Evolutionary conservation across 1,140 invertebrate species (phyloP).

Genomic region (Drosophila mayri): DNA sequence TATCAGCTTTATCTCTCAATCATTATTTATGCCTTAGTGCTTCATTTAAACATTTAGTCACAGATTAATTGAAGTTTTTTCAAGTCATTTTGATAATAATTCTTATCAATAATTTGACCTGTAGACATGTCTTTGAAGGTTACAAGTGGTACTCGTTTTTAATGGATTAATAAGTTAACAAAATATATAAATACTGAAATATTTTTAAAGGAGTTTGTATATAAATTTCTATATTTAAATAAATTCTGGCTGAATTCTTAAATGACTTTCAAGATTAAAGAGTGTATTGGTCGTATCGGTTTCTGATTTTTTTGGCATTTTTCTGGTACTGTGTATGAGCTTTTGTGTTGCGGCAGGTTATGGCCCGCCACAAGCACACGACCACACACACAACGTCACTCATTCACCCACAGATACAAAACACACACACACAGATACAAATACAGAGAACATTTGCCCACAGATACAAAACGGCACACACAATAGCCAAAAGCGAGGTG

Average conservation of each 20-base stretch:
- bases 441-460: conserved; percentile 22
- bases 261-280: not conserved
- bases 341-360: conserved; percentile 77
- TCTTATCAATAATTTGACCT: conserved; percentile 14
- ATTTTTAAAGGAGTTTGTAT: not conserved
- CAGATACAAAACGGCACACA: conserved; percentile 37
- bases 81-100: conserved; percentile 26
- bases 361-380: conserved; percentile 57
- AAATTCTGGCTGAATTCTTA: not conserved
- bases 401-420: conserved; percentile 44
- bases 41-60: conserved; percentile 11
- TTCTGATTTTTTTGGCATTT: not conserved
- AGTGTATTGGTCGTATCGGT: conserved; percentile 31
- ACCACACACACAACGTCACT: conserved; percentile 33
- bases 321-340: conserved; percentile 30
- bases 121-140: not conserved
- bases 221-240: not conserved
- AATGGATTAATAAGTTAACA: too few species aligned
- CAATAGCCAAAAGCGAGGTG: conserved; percentile 68
- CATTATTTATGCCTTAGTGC: conserved; percentile 8
- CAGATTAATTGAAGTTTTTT: conserved; percentile 7
- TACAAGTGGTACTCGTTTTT: not conserved
- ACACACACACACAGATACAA: conserved; percentile 14
- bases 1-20: conserved; percentile 1
- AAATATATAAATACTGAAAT: too few species aligned